Conservation (phyloP, 2,888 invertebrate species). For the Chironomus tentans region DNA sequence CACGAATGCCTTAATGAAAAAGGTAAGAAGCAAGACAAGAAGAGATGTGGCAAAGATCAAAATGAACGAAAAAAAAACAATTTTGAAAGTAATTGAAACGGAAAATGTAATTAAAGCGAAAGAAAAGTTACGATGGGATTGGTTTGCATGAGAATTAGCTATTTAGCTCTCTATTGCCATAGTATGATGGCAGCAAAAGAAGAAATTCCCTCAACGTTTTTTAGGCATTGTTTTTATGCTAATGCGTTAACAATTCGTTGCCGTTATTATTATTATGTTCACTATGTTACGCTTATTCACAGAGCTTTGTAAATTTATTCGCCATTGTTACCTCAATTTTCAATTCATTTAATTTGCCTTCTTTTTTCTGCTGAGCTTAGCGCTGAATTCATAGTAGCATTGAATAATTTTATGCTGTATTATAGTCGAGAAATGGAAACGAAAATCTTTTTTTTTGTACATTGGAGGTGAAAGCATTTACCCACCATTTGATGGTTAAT, state of each 20-base stretch:
- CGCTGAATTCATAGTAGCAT: not conserved
- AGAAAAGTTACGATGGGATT: constrained; percentile 4
- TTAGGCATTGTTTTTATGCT: constrained; percentile 11
- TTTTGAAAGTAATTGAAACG: not conserved
- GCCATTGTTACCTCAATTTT: not conserved
- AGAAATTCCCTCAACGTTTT: not conserved
- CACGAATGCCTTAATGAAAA: no score
- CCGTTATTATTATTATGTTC: constrained; percentile 5
- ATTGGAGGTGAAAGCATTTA: constrained; percentile 10
- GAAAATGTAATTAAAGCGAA: constrained; percentile 9
- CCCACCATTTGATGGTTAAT: constrained; percentile 7
- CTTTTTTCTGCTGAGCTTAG: not conserved
- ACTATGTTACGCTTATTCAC: constrained; percentile 6
- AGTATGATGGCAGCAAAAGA: not conserved
- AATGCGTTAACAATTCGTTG: not conserved
- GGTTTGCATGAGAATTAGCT: not conserved
- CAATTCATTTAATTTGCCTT: not conserved
- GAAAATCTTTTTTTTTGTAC: not conserved
- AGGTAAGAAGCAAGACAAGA: no score
- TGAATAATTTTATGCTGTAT: not conserved
- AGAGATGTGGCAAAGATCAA: not conserved
- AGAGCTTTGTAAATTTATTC: constrained; percentile 3
- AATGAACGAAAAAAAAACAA: not conserved
- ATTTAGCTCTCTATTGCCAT: not conserved
- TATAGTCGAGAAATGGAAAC: not conserved